phyloP scores from a whole-genome alignment of 2,888 invertebrate genomes.

The Caenorhabditis panamensis region DNA sequence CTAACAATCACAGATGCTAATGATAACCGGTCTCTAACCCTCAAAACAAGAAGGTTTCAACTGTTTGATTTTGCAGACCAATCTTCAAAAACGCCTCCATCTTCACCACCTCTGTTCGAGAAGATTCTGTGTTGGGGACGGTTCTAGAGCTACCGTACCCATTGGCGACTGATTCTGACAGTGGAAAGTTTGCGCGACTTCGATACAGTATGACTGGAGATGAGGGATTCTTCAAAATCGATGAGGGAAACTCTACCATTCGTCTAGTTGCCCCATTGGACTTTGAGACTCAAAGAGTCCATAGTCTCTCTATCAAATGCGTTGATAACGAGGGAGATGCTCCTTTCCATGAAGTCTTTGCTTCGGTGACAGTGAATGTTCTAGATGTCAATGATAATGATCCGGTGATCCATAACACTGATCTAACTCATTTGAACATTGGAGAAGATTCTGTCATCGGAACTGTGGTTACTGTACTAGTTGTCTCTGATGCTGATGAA shows the following conservation, averaged over 20 bases:
- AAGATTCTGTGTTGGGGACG: slow-evolving; percentile 55
- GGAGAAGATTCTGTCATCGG: slow-evolving; percentile 57
- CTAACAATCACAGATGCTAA: slow-evolving; percentile 63
- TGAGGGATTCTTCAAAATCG: slow-evolving; percentile 61
- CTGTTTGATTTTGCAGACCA: slow-evolving; percentile 58
- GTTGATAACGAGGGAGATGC: slow-evolving; percentile 55
- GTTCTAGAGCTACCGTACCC: slow-evolving; percentile 68
- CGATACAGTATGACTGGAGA: slow-evolving; percentile 64
- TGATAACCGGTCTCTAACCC: slow-evolving; percentile 65
- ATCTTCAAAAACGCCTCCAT: slow-evolving; percentile 67
- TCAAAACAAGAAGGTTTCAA: background rate
- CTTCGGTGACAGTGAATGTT: slow-evolving; percentile 62
- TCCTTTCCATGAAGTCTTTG: slow-evolving; percentile 65
- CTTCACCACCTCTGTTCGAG: slow-evolving; percentile 49
- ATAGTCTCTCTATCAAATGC: slow-evolving; percentile 62
- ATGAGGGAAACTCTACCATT: slow-evolving; percentile 60
- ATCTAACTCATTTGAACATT: slow-evolving; percentile 60
- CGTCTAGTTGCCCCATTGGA: slow-evolving; percentile 54
- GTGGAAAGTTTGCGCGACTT: slow-evolving; percentile 45
- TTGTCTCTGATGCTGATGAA: slow-evolving; percentile 57
- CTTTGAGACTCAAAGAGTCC: slow-evolving; percentile 63
- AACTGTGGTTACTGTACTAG: slow-evolving; percentile 51
- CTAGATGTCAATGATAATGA: slow-evolving; percentile 61
- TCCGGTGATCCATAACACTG: slow-evolving; percentile 61
- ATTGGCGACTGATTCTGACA: slow-evolving; percentile 64